Evolutionary conservation across 2,888 invertebrate species (phyloP), one percentile per base, ranked within the genome.

Genomic region (Emmelina monodactyla): DNA sequence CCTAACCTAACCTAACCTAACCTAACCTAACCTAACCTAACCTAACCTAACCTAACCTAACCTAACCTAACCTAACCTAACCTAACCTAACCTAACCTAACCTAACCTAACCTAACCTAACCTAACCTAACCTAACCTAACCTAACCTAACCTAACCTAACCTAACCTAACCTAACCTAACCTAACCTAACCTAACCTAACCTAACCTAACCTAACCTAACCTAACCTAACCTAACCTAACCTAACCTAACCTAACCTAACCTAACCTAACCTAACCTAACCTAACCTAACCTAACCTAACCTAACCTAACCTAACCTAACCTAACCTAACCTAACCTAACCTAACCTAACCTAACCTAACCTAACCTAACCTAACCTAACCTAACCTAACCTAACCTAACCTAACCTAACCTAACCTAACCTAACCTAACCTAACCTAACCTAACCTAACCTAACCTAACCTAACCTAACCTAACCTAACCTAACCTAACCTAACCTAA

Each of bases 161-260:
- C 41, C 39, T 38, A 41, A 43, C 41, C 41, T 39, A 41, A 43
- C 41, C 41, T 41, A 41, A 41, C 39, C 41, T 41, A 43, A 43
- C 41, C 43, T 40, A 44, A 42, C 44, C 40, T 40, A 40, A 40
- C 44, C 42, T 42, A 42, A 40, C 41, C 44, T 38, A 42, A 42
- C 44, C 44, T 44, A 40, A 41, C 41, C 41, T 40, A 43, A 43
- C 41, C 43, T 39, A 42, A 42, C 40, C 40, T 40, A 43, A 43
- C 43, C 43, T 43, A 43, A 43, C 43, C 43, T 43, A 43, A 43
- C 44, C 44, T 41, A 42, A 44, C 42, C 42, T 44, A 44, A 44
- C 44, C 44, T 42, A 45, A 45, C 44, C 44, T 45, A 45, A 45
- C 44, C 44, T 45, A 45, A 45, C 44, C 44, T 44, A 44, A 44